Evolutionary conservation across 1,140 invertebrate species (phyloP).

Genomic region (Vanessa tameamea): DNA sequence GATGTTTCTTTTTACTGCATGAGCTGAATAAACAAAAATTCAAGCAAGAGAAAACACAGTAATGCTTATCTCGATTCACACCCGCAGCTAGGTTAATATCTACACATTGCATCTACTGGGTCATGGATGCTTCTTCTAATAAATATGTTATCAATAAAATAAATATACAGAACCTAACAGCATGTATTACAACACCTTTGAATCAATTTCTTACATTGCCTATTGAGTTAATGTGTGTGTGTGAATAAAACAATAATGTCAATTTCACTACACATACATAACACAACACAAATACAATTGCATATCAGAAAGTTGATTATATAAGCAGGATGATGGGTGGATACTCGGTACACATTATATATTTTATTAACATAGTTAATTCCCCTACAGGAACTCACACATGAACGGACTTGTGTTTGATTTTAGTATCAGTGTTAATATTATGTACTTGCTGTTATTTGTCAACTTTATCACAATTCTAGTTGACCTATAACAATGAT

Average conservation of each 20-base stretch:
- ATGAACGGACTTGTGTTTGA: neutral
- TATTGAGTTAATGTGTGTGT: neutral
- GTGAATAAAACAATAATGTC: constrained; percentile 5
- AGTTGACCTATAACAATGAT: no score
- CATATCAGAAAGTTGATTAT: neutral
- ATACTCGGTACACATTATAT: neutral
- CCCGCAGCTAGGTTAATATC: no score
- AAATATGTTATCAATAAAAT: neutral
- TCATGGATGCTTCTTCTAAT: no score
- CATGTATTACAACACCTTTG: neutral
- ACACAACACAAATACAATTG: neutral
- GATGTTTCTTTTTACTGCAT: no score
- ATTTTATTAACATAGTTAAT: neutral
- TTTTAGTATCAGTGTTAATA: neutral
- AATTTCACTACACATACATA: constrained; percentile 1
- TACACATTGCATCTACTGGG: no score
- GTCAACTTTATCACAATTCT: no score
- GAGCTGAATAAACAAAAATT: no score
- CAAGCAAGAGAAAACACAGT: no score
- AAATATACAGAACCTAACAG: neutral
- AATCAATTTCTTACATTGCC: constrained; percentile 1
- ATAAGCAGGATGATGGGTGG: neutral
- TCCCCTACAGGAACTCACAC: constrained; percentile 5
- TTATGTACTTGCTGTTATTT: no score
- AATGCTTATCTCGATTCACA: no score